phyloP scores from a whole-genome alignment of 2,113 vertebrate genomes.

The Brienomyrus brachyistius region DNA sequence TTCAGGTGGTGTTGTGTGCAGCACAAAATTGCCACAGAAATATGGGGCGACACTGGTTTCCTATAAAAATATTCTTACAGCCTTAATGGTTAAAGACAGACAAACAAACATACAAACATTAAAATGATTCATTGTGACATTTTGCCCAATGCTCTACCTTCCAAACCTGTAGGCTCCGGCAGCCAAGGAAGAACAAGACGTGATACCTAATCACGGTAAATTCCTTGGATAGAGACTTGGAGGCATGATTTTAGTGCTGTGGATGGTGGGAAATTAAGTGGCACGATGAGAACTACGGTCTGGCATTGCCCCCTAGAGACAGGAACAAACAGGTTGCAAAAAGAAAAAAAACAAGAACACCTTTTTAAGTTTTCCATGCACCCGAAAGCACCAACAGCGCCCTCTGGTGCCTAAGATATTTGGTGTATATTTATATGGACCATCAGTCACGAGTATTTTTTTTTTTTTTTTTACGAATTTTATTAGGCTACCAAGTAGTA shows the following conservation, averaged over 20 bases:
- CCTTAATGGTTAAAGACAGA: not conserved
- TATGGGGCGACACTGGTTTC: not conserved
- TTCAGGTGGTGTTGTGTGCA: not conserved
- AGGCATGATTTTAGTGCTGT: not conserved
- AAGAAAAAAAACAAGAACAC: not conserved
- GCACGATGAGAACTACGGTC: constrained; percentile 1
- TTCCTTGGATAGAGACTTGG: not conserved
- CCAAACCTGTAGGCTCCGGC: not conserved
- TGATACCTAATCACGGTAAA: constrained; percentile 2
- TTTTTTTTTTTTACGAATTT: not conserved
- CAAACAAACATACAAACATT: not conserved
- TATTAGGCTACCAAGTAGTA: not conserved
- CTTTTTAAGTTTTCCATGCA: not conserved
- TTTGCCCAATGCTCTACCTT: not conserved
- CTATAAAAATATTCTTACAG: not conserved
- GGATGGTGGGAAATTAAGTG: constrained; percentile 10
- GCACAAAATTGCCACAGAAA: not conserved
- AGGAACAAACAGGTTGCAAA: not conserved
- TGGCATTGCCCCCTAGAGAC: constrained; percentile 14
- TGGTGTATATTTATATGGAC: not conserved
- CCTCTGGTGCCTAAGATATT: constrained; percentile 10
- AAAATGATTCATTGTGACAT: not conserved
- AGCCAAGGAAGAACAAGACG: not conserved
- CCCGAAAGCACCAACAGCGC: not conserved
- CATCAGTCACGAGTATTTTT: not conserved